Conservation (phyloP, 2,888 invertebrate species). For the Erpobdella octoculata region DNA sequence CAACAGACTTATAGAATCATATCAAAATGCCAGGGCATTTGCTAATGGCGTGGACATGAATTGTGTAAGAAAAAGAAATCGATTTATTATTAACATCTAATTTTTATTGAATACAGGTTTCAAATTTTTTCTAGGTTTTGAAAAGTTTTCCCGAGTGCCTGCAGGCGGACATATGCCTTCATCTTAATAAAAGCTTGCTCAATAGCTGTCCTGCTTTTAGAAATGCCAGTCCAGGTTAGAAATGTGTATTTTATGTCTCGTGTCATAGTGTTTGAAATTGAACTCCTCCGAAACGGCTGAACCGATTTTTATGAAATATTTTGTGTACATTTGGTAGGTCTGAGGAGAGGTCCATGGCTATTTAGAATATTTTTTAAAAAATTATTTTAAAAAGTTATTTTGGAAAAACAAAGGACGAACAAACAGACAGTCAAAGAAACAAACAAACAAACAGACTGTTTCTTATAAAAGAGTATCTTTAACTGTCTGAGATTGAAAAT, state of each 20-base stretch:
- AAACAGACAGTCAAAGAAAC: no score
- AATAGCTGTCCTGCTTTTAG: conserved; percentile 42
- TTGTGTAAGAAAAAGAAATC: conserved; percentile 42
- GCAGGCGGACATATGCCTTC: conserved; percentile 44
- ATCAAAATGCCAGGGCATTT: conserved; percentile 50
- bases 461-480: no score
- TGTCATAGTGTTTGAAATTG: no score
- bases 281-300: no score
- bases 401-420: no score
- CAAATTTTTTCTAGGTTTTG: conserved; percentile 36
- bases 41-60: conserved; percentile 53
- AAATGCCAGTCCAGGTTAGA: conserved; percentile 42
- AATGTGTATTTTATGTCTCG: no score
- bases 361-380: no score
- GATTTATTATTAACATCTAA: not conserved
- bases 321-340: no score
- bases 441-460: not conserved
- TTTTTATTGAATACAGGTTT: not conserved
- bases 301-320: no score
- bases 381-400: no score
- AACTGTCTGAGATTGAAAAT: no score
- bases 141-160: conserved; percentile 44
- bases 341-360: no score
- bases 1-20: conserved; percentile 50
- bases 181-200: conserved; percentile 42